phyloP scores from a whole-genome alignment of 2,113 vertebrate genomes.

The Gymnocephalus cernua region DNA sequence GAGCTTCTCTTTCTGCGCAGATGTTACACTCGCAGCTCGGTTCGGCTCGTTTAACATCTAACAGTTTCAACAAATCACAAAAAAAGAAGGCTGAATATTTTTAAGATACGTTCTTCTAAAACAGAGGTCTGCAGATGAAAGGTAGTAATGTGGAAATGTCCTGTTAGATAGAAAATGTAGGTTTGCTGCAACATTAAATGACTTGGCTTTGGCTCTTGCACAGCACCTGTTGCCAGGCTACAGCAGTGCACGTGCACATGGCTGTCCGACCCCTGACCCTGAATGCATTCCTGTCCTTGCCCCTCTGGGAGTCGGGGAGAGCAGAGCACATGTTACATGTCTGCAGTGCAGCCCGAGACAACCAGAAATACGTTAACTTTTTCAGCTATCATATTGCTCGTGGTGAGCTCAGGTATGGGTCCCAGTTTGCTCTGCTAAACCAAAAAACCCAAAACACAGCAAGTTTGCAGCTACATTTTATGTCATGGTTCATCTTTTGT shows the following conservation, averaged over 20 bases:
- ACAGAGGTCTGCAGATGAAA: not conserved
- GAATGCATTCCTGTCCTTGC: conserved; percentile 66
- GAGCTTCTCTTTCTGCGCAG: conserved; percentile 59
- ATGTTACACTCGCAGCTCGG: conserved; percentile 32
- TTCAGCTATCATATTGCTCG: not conserved
- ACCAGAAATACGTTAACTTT: conserved; percentile 26
- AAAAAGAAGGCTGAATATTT: not conserved
- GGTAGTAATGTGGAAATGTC: not conserved
- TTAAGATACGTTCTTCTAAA: not conserved
- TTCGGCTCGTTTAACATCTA: not conserved
- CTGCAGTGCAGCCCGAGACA: conserved; percentile 53
- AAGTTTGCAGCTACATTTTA: not conserved
- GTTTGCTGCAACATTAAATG: conserved; percentile 27
- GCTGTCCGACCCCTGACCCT: conserved; percentile 69
- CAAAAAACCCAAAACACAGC: not conserved
- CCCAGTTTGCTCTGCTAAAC: not conserved
- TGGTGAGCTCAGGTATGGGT: not conserved
- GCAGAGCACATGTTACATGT: conserved; percentile 64
- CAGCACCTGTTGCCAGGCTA: conserved; percentile 78
- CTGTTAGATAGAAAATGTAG: not conserved
- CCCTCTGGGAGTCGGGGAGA: conserved; percentile 65
- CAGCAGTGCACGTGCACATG: conserved; percentile 58
- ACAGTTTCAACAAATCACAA: conserved; percentile 1
- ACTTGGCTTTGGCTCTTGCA: conserved; percentile 16
- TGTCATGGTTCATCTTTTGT: not conserved